phyloP scores from a whole-genome alignment of 2,888 invertebrate species.

The Agriopis aurantiaria region DNA sequence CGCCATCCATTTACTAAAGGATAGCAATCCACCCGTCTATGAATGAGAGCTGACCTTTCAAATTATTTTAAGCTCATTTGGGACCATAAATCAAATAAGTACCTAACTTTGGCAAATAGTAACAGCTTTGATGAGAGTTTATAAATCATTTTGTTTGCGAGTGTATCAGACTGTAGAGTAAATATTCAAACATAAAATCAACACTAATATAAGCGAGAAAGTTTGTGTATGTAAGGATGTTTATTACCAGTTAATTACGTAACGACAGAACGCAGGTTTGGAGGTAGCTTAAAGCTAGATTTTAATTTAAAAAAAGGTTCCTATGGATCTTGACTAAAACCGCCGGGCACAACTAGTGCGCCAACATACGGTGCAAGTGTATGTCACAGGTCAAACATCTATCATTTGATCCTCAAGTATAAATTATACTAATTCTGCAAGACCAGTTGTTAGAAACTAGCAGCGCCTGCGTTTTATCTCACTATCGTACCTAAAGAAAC shows the following conservation, averaged over 20 bases:
- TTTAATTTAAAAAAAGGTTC: too few species aligned
- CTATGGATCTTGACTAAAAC: too few species aligned
- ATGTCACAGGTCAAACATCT: too few species aligned
- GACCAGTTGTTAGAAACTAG: too few species aligned
- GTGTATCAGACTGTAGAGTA: slow-evolving; percentile 1
- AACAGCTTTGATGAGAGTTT: slow-evolving; percentile 19
- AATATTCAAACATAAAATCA: slow-evolving; percentile 5
- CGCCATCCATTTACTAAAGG: slow-evolving; percentile 30
- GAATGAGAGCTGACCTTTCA: slow-evolving; percentile 26
- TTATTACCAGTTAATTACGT: not conserved
- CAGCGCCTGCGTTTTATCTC: too few species aligned
- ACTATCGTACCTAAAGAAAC: too few species aligned
- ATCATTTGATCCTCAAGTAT: too few species aligned
- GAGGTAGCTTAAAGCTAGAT: too few species aligned
- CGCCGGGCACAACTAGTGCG: too few species aligned
- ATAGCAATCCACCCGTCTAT: slow-evolving; percentile 22
- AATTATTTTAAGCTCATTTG: slow-evolving; percentile 26
- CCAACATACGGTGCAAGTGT: too few species aligned
- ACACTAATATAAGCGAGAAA: not conserved
- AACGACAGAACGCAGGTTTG: not conserved
- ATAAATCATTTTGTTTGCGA: slow-evolving; percentile 5
- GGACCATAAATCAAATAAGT: slow-evolving; percentile 21
- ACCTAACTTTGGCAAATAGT: slow-evolving; percentile 10
- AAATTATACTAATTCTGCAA: too few species aligned
- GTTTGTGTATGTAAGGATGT: not conserved